Base-by-base conservation (phyloP, 2,888 invertebrate genomes). In the Orchestes rusci region DNA sequence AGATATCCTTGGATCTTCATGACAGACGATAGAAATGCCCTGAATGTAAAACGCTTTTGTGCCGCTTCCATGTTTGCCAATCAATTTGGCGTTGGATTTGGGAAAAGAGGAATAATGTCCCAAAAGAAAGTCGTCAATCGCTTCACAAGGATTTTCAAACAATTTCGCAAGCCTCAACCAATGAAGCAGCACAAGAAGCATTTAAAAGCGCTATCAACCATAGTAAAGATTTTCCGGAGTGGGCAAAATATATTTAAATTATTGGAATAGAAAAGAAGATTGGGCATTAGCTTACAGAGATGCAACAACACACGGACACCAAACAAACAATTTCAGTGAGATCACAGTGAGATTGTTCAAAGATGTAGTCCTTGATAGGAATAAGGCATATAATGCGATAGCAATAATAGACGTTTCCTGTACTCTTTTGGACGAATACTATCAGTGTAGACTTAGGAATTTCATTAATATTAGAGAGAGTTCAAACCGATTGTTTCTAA, bases 11-110 rank as follows among this genome's bases (percentile, higher is more conserved):
- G 17, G 29, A 10, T 51, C 3, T 29, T 49, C 10, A 39, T 51
- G 2, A 40, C 51, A 17, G 46, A 49, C 18, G 43, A 51, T 12
- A 46, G 45, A 28, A 38, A 36, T 51, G 43, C 29, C 48, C 51
- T 2, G 12, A 32, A 30, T 16, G 30, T 13, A 42, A 29, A 39
- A 17, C 34, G 4, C 42, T 51, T 16, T 35, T 51, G 4, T 51
- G 48, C 19, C 30, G 31, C 1, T 46, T 51, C 27, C 48, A 51
- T 36, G 32, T 51, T 16, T 37, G 16, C 8, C 48, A 51, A 17
- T 28, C 45, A 8, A 31, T 49, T 8, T 49, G 48, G 48, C 35
- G 44, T 27, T 45, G 32, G 32, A 15, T 32, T 16, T 32, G 15
- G 3, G 32, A 32, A 32, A 32, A 32, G 16, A 32, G 16, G 15